Evolutionary conservation across 2,113 vertebrate species (phyloP).

Genomic region (Pachycephala philippinensis): DNA sequence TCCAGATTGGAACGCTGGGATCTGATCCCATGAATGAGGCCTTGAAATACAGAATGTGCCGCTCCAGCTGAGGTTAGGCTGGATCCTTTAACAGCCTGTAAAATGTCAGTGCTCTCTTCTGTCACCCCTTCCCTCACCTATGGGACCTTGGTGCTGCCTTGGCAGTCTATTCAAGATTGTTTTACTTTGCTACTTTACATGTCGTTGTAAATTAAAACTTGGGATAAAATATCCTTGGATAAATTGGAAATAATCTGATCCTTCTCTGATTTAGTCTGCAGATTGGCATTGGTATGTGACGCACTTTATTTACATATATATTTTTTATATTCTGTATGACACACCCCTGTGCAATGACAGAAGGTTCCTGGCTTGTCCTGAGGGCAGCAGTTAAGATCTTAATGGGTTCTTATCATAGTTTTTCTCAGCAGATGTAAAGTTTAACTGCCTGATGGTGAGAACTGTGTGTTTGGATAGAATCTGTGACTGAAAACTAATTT

Average conservation of each 20-base stretch:
- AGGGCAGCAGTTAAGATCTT: background rate
- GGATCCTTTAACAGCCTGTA: background rate
- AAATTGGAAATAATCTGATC: background rate
- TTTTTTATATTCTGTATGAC: background rate
- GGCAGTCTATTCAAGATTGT: background rate
- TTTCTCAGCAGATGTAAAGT: background rate
- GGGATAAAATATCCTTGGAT: background rate
- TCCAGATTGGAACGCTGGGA: background rate
- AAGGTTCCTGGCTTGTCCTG: background rate
- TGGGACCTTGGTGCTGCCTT: background rate
- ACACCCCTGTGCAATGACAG: background rate
- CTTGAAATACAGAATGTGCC: background rate
- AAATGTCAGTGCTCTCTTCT: background rate
- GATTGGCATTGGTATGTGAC: background rate
- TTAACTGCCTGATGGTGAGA: background rate
- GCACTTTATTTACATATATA: background rate
- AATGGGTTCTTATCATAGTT: background rate
- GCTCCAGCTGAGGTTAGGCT: background rate
- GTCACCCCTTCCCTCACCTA: background rate
- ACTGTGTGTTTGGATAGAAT: background rate
- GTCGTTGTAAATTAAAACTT: background rate
- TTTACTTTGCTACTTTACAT: background rate
- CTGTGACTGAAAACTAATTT: background rate
- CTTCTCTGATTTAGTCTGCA: background rate
- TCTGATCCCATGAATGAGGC: background rate